Conservation (phyloP, 2,113 vertebrate genomes). For the Plectropomus leopardus region DNA sequence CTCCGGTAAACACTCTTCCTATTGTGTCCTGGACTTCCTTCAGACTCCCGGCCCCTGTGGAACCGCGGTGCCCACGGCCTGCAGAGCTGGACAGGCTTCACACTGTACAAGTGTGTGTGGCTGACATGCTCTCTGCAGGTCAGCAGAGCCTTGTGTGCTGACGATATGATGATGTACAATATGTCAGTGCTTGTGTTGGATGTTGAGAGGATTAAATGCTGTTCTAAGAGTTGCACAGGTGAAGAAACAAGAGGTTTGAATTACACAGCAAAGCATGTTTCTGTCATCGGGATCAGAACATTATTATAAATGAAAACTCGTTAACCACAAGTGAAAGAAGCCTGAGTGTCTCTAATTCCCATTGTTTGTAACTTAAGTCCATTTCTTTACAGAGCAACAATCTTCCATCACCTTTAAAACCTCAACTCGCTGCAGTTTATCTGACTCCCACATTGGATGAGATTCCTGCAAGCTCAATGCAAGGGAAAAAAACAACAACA, state of each 20-base stretch:
- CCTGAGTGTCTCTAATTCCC: not conserved
- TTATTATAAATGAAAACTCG: not conserved
- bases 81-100: conserved; percentile 41
- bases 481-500: not conserved
- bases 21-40: conserved; percentile 72
- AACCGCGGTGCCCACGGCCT: not conserved
- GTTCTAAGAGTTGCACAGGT: not conserved
- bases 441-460: conserved; percentile 31
- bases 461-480: conserved; percentile 63
- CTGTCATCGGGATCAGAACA: not conserved
- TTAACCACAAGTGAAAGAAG: not conserved
- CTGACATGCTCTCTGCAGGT: conserved; percentile 20
- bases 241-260: not conserved
- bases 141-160: conserved; percentile 9
- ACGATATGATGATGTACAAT: conserved; percentile 14
- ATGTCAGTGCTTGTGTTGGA: not conserved
- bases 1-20: conserved; percentile 73
- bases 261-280: not conserved
- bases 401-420: conserved; percentile 6
- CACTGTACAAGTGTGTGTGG: conserved; percentile 30
- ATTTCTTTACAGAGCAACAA: not conserved
- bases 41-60: conserved; percentile 13
- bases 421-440: conserved; percentile 20
- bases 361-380: not conserved
- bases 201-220: not conserved